Conservation (phyloP, 1,140 invertebrate genomes). For the Trinorchestia longiramus region DNA sequence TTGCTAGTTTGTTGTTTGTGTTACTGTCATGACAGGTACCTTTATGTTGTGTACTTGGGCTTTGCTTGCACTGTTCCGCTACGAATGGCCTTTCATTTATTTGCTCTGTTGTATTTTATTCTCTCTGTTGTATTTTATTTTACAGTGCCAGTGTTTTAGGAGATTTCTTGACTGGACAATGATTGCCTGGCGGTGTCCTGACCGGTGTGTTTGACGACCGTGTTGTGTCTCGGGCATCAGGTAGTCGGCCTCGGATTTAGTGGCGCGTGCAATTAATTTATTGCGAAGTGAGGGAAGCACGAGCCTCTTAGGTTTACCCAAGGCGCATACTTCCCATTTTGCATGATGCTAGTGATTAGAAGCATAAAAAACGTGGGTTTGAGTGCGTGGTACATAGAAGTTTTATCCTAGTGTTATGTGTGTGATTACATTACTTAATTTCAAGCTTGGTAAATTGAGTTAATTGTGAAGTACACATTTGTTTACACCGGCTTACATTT, state of each 20-base stretch:
- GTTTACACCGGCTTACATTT: neutral
- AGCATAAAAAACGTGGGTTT: neutral
- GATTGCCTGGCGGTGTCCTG: neutral
- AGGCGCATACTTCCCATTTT: neutral
- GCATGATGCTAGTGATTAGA: neutral
- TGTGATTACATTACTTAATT: neutral
- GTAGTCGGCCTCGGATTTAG: neutral
- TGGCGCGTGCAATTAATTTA: neutral
- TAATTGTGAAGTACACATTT: neutral
- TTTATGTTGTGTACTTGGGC: neutral
- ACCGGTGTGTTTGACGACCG: neutral
- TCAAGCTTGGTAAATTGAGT: neutral
- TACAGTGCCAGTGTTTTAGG: neutral
- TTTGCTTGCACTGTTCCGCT: neutral
- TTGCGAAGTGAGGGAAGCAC: neutral
- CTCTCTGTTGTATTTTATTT: neutral
- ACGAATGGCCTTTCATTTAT: neutral
- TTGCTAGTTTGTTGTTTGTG: neutral
- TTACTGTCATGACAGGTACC: neutral
- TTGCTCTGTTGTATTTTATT: neutral
- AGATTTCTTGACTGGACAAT: neutral
- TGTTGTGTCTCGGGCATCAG: neutral
- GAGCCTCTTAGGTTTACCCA: neutral
- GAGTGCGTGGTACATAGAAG: neutral
- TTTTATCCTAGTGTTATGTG: neutral